Percentiles rank a stretch among this genome's conserved stretches.
These are phyloP conservation scores for Ambastaia sidthimunki DNA, from an alignment of 2,797 vertebrate species.

Conservation along the genomic window DNA sequence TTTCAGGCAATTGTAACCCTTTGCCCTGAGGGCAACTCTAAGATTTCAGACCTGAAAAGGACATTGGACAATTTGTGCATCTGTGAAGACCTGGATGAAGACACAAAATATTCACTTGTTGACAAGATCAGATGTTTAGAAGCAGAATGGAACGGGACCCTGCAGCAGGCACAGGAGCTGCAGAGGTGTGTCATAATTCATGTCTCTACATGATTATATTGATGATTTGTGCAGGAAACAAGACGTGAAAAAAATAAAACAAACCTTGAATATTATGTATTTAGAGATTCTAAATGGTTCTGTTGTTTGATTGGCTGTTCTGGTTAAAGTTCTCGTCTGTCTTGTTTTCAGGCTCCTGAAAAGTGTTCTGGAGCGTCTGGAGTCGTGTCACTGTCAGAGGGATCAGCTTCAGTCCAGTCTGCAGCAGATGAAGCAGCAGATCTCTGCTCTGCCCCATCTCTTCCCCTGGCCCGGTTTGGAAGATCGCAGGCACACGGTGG, in stretches of 20 bases:
- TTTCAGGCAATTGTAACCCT: conserved; percentile 74
- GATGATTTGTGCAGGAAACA: background rate
- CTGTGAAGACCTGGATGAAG: conserved; percentile 52
- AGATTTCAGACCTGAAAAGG: conserved; percentile 65
- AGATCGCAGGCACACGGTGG: conserved; percentile 73
- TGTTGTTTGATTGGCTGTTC: background rate
- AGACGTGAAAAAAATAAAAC: background rate
- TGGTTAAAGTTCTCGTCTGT: background rate
- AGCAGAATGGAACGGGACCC: conserved; percentile 46
- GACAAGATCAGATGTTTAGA: conserved; percentile 46
- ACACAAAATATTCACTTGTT: conserved; percentile 33
- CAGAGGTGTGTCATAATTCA: conserved; percentile 46
- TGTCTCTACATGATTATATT: too few relatives aligned
- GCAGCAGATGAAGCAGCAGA: conserved; percentile 69
- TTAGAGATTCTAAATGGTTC: background rate
- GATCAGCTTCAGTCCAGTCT: conserved; percentile 63
- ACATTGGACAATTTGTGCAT: conserved; percentile 48
- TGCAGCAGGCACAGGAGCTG: conserved; percentile 42
- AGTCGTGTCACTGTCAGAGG: conserved; percentile 65
- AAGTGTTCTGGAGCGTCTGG: conserved; percentile 65
- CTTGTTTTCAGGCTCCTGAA: conserved; percentile 67
- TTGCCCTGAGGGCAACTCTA: conserved; percentile 70
- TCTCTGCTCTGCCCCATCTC: conserved; percentile 58
- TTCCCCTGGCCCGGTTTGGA: conserved; percentile 81
- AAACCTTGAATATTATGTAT: too few relatives aligned